Conservation (phyloP, 1,140 invertebrate genomes). For the Anoplophora glabripennis region DNA sequence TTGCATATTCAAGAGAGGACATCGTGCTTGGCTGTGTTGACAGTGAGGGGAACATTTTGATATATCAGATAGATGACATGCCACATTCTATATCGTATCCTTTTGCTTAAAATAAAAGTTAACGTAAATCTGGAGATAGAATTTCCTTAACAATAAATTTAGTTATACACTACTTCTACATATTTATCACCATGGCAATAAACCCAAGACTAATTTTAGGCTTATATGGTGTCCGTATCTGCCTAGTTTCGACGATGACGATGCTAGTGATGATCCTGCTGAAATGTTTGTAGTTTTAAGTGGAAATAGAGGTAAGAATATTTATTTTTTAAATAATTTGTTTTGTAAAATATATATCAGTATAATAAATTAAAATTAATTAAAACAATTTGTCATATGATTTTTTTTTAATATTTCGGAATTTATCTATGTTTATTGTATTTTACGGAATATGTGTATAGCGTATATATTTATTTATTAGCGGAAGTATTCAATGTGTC, state of each 20-base stretch:
- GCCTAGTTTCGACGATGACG: conserved; percentile 61
- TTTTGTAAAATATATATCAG: too few relatives aligned
- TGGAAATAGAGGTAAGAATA: conserved; percentile 62
- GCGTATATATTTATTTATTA: conserved; percentile 50
- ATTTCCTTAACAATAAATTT: conserved; percentile 19
- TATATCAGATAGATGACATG: conserved; percentile 73
- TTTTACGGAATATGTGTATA: too few relatives aligned
- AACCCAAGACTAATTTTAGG: conserved; percentile 58
- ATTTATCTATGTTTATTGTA: too few relatives aligned
- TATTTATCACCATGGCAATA: conserved; percentile 53
- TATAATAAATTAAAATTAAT: too few relatives aligned
- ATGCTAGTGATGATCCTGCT: conserved; percentile 68
- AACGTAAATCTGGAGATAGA: neutral
- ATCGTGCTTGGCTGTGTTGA: conserved; percentile 85
- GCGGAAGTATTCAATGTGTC: conserved; percentile 64
- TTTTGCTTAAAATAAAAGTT: conserved; percentile 25
- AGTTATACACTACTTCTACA: conserved; percentile 51
- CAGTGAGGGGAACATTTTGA: conserved; percentile 74
- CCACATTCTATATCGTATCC: conserved; percentile 58
- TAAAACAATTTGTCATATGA: too few relatives aligned
- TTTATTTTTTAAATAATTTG: neutral
- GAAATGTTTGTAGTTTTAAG: conserved; percentile 79
- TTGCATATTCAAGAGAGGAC: conserved; percentile 75
- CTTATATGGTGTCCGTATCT: conserved; percentile 93
- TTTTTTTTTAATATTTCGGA: too few relatives aligned